phyloP scores from a whole-genome alignment of 2,797 vertebrate genomes.

The Liasis olivaceus region DNA sequence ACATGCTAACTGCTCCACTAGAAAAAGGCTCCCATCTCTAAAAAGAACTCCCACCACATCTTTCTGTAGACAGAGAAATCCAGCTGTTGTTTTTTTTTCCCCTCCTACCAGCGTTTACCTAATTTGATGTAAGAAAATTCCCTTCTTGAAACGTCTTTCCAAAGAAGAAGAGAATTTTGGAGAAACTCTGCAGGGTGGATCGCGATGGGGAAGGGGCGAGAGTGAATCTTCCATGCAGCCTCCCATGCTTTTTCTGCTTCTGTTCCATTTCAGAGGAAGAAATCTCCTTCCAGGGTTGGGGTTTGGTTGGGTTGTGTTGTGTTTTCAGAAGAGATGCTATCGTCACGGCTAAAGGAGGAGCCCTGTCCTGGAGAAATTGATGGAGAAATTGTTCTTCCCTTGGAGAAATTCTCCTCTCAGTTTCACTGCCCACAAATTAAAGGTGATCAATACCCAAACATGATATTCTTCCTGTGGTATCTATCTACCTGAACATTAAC shows the following conservation, averaged over 20 bases:
- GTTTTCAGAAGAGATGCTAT: not conserved
- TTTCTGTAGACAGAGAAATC: not conserved
- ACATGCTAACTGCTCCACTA: too few relatives aligned
- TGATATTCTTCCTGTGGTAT: not conserved
- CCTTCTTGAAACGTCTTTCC: not conserved
- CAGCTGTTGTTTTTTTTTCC: fast-evolving
- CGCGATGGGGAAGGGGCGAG: not conserved
- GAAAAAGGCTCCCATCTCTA: too few relatives aligned
- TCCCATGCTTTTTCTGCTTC: not conserved
- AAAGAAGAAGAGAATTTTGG: not conserved
- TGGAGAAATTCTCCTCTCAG: not conserved
- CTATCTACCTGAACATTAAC: not conserved
- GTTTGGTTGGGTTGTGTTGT: not conserved
- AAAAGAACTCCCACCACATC: not conserved
- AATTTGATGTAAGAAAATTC: not conserved
- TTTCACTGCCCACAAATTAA: not conserved
- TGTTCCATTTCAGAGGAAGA: not conserved
- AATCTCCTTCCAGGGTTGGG: not conserved
- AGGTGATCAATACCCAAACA: not conserved
- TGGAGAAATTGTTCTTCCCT: not conserved
- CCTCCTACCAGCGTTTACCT: not conserved
- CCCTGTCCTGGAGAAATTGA: not conserved
- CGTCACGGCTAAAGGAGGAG: not conserved
- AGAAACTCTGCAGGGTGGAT: too few relatives aligned
- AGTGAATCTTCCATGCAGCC: not conserved